Conservation (phyloP, 53 echinoderm and acorn worm genomes). For the Echinarachnius parma region DNA sequence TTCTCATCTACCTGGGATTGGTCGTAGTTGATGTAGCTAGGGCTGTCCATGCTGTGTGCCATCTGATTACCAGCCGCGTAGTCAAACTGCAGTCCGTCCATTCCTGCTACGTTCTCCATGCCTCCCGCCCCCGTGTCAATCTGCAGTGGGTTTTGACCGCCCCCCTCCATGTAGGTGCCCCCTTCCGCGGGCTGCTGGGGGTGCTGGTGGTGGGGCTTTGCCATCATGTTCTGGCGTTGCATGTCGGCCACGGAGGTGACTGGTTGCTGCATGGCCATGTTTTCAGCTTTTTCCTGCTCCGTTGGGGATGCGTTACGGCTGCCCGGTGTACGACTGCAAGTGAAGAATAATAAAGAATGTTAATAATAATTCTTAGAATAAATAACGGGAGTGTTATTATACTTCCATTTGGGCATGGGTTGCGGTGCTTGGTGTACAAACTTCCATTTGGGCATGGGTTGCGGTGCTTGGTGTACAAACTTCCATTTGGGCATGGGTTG, state of each 20-base stretch:
- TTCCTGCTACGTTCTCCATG: conserved; percentile 65
- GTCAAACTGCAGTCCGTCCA: conserved; percentile 99
- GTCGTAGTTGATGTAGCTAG: conserved; percentile 67
- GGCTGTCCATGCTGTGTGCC: conserved; percentile 98
- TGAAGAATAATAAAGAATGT: background rate
- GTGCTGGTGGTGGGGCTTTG: conserved; percentile 37
- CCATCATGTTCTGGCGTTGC: conserved; percentile 53
- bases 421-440: too few species aligned
- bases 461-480: too few species aligned
- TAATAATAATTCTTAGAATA: background rate
- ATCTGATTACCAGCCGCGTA: conserved; percentile 79
- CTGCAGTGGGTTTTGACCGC: conserved; percentile 82
- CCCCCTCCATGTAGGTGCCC: conserved; percentile 52
- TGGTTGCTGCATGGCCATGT: conserved; percentile 52
- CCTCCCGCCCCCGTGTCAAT: conserved; percentile 85
- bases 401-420: too few species aligned
- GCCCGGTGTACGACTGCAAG: conserved; percentile 59
- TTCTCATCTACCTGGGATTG: conserved; percentile 42
- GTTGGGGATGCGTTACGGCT: conserved; percentile 80
- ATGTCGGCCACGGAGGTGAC: conserved; percentile 52
- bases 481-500: too few species aligned
- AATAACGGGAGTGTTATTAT: too few species aligned
- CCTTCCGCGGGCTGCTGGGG: conserved; percentile 22
- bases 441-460: too few species aligned
- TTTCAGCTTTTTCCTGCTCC: conserved; percentile 59